Conservation (phyloP, 2,113 vertebrate species). For the Cephalophus harveyi region DNA sequence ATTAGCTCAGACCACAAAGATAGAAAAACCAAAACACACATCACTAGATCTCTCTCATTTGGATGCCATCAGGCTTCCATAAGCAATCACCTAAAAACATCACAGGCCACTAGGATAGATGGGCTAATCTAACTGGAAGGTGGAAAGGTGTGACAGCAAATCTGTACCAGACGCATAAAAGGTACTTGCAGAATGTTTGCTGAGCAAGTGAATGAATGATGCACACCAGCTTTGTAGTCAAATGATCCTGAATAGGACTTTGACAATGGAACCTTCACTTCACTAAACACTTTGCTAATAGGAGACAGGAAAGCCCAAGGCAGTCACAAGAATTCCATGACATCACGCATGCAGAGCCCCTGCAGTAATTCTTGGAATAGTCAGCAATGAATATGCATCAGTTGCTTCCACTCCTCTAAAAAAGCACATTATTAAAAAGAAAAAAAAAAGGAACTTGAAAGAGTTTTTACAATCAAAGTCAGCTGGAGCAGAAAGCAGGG, state of each 20-base stretch:
- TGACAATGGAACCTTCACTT: background rate
- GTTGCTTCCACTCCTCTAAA: background rate
- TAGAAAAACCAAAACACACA: background rate
- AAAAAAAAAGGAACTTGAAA: background rate
- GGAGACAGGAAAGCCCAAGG: background rate
- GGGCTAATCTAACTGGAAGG: background rate
- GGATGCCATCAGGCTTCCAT: background rate
- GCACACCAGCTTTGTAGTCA: background rate
- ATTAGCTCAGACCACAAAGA: background rate
- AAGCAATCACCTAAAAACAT: background rate
- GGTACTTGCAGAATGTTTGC: background rate
- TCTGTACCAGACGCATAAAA: background rate
- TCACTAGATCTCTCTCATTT: background rate
- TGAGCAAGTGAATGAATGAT: background rate
- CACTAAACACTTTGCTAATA: background rate
- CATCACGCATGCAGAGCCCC: background rate
- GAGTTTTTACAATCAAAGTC: background rate
- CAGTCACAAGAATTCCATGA: background rate
- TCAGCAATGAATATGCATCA: background rate
- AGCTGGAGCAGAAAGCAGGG: background rate
- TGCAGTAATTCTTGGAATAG: background rate
- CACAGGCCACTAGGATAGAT: background rate
- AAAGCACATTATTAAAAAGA: background rate
- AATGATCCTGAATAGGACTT: background rate
- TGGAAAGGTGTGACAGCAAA: background rate